These are phyloP conservation scores for Bedellia somnulentella DNA, from an alignment of 2,888 invertebrate species.

Conservation along the genomic window DNA sequence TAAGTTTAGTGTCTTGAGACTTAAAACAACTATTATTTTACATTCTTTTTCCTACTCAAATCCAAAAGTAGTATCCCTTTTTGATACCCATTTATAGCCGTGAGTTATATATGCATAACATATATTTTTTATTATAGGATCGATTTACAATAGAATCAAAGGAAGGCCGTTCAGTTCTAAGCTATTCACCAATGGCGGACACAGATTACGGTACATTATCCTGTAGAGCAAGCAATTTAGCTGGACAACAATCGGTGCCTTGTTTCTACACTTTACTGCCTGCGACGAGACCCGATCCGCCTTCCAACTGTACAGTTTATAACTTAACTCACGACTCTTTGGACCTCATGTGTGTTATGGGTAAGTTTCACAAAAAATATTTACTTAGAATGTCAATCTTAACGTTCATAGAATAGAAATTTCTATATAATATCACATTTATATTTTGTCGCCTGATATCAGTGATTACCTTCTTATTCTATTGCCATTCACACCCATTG, in stretches of 20 bases:
- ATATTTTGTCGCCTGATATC: too few relatives aligned
- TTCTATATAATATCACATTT: too few relatives aligned
- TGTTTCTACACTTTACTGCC: conserved; percentile 77
- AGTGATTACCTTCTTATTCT: too few relatives aligned
- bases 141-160: conserved; percentile 58
- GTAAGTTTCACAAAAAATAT: conserved; percentile 26
- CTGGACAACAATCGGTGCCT: conserved; percentile 71
- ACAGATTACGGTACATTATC: conserved; percentile 78
- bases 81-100: too few relatives aligned
- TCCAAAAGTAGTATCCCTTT: too few relatives aligned
- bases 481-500: too few relatives aligned
- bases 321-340: conserved; percentile 78
- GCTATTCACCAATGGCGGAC: conserved; percentile 77
- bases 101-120: background rate
- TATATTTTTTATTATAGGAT: conserved; percentile 26
- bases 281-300: conserved; percentile 77
- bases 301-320: conserved; percentile 75
- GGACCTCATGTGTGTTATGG: conserved; percentile 69
- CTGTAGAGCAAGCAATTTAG: conserved; percentile 74
- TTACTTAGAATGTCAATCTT: too few relatives aligned
- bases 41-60: too few relatives aligned
- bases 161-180: conserved; percentile 65
- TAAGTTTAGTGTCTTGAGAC: too few relatives aligned
- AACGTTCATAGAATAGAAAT: too few relatives aligned
- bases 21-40: too few relatives aligned